Conservation (phyloP, 2,113 vertebrate species). For the Nettapus auritus region DNA sequence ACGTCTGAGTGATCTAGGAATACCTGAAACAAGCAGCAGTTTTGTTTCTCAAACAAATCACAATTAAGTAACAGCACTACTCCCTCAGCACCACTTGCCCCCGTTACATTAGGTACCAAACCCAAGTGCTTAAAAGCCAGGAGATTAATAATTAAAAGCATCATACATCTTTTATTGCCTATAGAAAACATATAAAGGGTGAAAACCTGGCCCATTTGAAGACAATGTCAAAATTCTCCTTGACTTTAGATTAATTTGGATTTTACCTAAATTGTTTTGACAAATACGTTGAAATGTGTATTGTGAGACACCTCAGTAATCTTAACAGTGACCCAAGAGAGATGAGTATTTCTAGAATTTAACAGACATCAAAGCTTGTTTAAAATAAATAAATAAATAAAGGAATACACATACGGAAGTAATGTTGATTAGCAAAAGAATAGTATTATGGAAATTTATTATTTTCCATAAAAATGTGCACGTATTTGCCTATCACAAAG, state of each 20-base stretch:
- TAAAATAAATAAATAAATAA: not conserved
- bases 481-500: not conserved
- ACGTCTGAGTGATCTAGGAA: not conserved
- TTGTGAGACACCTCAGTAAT: accelerated
- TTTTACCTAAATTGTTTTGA: not conserved
- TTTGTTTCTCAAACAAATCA: slow-evolving; percentile 17
- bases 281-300: accelerated
- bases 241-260: not conserved
- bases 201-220: not conserved
- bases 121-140: slow-evolving; percentile 44
- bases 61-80: not conserved
- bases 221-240: not conserved
- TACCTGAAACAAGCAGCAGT: slow-evolving; percentile 1
- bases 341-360: not conserved
- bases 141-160: slow-evolving; percentile 57
- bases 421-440: not conserved
- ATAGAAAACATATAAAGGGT: not conserved
- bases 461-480: not conserved
- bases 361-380: not conserved
- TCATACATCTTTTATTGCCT: slow-evolving; percentile 43
- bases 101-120: not conserved
- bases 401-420: not conserved
- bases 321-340: not conserved
- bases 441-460: not conserved
- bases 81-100: not conserved